Conservation (phyloP, 2,888 invertebrate genomes). For the Proisotoma minuta region DNA sequence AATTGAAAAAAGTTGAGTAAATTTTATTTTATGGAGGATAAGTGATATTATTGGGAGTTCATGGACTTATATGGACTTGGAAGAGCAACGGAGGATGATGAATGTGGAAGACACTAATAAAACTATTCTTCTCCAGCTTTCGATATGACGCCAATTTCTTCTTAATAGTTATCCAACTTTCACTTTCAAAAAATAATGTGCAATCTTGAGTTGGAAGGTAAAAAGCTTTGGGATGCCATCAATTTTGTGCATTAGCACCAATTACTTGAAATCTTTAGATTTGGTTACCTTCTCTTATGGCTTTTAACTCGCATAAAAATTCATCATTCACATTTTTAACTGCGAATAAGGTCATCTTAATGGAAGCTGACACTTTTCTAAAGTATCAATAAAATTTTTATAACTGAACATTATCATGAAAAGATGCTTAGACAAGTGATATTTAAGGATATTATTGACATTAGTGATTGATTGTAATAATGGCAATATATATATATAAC, state of each 20-base stretch:
- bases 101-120: conserved; percentile 7
- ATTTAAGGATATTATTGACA: neutral
- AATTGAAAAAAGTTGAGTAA: conserved; percentile 45
- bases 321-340: conserved; percentile 15
- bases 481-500: too few relatives aligned
- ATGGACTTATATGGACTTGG: neutral
- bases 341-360: conserved; percentile 21
- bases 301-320: conserved; percentile 20
- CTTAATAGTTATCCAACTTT: neutral
- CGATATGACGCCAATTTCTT: conserved; percentile 9
- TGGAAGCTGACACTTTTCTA: conserved; percentile 21
- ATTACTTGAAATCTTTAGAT: conserved; percentile 34
- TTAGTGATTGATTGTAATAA: neutral
- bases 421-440: conserved; percentile 7
- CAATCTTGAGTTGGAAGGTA: neutral
- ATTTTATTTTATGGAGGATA: conserved; percentile 40
- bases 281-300: conserved; percentile 21
- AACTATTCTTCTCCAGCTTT: conserved; percentile 5
- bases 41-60: conserved; percentile 19
- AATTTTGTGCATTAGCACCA: conserved; percentile 20
- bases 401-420: neutral
- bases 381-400: conserved; percentile 8
- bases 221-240: conserved; percentile 11
- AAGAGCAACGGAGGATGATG: neutral
- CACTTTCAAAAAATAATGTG: neutral